Evolutionary conservation across 2,797 vertebrate species (phyloP).

Genomic region (Hirundo rustica): DNA sequence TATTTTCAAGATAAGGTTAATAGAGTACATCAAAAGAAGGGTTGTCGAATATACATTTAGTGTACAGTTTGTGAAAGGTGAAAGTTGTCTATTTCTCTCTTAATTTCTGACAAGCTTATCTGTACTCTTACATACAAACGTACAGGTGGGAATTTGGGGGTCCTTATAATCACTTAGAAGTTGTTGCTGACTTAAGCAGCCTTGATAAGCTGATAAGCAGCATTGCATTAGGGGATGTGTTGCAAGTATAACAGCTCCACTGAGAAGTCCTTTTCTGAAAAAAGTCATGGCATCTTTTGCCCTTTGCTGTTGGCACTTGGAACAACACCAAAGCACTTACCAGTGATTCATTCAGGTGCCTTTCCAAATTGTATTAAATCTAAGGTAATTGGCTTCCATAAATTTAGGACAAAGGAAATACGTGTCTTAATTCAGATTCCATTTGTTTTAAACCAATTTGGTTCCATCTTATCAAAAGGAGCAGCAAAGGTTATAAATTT

Average conservation of each 20-base stretch:
- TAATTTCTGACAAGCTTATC: not conserved
- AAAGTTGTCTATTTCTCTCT: not conserved
- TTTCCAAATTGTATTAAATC: slow-evolving; percentile 17
- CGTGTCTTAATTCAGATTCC: not conserved
- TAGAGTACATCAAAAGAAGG: fast-evolving
- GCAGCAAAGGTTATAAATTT: not conserved
- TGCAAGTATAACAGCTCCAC: not conserved
- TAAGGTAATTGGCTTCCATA: not conserved
- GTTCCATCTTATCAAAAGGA: not conserved
- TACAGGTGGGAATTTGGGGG: not conserved
- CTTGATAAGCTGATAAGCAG: not conserved
- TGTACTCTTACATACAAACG: not conserved
- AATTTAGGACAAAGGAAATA: slow-evolving; percentile 12
- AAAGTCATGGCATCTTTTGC: not conserved
- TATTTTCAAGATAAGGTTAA: not conserved
- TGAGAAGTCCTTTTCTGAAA: not conserved
- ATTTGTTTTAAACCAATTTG: not conserved
- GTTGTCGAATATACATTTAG: fast-evolving
- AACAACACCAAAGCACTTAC: not conserved
- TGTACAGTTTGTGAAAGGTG: not conserved
- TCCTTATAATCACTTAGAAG: not conserved
- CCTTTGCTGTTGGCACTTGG: not conserved
- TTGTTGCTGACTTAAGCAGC: not conserved
- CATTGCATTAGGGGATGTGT: not conserved
- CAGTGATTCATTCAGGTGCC: slow-evolving; percentile 19